Base-by-base conservation (phyloP, 2,113 vertebrate genomes). In the Tauraco erythrolophus region DNA sequence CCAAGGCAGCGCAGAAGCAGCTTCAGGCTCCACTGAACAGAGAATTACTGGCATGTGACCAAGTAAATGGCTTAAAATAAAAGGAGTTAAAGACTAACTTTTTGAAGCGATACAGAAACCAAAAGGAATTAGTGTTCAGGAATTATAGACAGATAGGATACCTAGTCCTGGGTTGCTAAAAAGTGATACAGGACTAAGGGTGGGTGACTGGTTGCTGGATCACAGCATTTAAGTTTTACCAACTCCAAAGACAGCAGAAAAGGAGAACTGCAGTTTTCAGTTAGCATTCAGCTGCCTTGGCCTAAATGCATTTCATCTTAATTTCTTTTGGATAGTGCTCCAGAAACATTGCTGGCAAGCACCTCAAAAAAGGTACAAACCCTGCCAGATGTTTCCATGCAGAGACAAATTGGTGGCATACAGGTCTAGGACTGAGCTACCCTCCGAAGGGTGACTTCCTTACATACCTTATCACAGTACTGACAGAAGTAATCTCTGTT, bases 401-500 rank as follows among this genome's bases (percentile, higher is more conserved):
- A 39, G 54, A 74, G 74, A 94, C 72, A 89, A 83, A 75, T 13
- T 39, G 53, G 37, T 50, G 69, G 66, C 19, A 35, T 2, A 19
- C 19, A 78, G 28, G 58, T 41, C 66, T 53, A 75, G 75, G 65
- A 65, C 64, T 22, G 39, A 70, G 61, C 69, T 84, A 31, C 13
- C 9, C 37, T 68, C 41, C 0, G 0, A 62, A 1, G 43, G 65
- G 22, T 39, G 19, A 68, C 11, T 61, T 86, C 88, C 88, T 72
- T 88, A 97, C 91, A n/a, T 91, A 99, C 99, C 99, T 99, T 99
- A 97, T 99, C 99, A 95, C 99, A 99, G 81, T 99, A 99, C 96
- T 99, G 99, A 96, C 99, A 99, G 95, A 99, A 99, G 97, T 99
- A 99, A 95, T 99, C 99, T 37, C 99, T 98, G 98, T 99, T 99